Percentiles rank a stretch among this genome's conserved stretches.
Evolutionary conservation across 2,797 vertebrate species (phyloP).

Genomic region (Diplodus puntazzo): DNA sequence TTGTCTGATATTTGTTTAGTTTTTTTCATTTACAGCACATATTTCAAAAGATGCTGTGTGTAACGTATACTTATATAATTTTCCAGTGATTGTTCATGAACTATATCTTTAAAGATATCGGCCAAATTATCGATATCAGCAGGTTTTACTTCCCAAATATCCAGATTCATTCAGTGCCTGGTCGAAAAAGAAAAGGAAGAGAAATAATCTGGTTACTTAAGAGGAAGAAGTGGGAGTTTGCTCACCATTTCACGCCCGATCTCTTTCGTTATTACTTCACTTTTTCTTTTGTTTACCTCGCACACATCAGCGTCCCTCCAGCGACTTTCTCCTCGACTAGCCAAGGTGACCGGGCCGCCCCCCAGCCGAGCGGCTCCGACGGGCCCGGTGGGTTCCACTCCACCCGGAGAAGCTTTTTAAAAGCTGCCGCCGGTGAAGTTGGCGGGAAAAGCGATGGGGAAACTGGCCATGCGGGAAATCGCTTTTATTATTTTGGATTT

Average conservation of each 20-base stretch:
- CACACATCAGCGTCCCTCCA: constrained; percentile 17
- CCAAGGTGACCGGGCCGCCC: constrained; percentile 64
- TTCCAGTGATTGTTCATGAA: no score
- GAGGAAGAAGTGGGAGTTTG: constrained; percentile 32
- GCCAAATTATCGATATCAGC: no score
- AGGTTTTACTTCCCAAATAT: no score
- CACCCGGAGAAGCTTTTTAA: constrained; percentile 24
- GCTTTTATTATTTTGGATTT: constrained; percentile 5
- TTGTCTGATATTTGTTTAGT: no score
- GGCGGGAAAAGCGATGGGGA: background rate
- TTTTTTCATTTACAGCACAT: no score
- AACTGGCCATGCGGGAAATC: constrained; percentile 49
- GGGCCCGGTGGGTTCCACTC: constrained; percentile 43
- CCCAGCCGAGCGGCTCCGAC: constrained; percentile 49
- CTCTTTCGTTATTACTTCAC: background rate
- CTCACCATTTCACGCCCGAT: constrained; percentile 25
- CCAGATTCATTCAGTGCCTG: no score
- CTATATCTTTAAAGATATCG: no score
- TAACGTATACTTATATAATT: no score
- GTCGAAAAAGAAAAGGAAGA: constrained; percentile 3
- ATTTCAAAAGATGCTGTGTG: no score
- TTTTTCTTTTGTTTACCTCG: constrained; percentile 19
- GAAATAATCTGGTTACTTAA: constrained; percentile 43
- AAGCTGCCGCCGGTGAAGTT: constrained; percentile 36
- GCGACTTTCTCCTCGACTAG: constrained; percentile 51